Conservation (phyloP, 1,140 invertebrate species). For the Drosophila nasuta region DNA sequence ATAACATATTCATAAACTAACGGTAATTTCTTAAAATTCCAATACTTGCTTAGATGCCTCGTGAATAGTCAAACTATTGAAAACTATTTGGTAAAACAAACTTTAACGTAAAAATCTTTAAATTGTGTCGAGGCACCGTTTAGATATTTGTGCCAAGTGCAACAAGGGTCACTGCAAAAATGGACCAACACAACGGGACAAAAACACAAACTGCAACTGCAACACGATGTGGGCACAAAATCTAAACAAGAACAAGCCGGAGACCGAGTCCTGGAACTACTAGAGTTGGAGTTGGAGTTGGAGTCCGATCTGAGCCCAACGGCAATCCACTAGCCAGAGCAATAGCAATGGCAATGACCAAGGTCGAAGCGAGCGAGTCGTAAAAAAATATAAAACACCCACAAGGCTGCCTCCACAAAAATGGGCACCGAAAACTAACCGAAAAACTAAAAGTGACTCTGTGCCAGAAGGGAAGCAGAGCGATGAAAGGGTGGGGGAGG, state of each 20-base stretch:
- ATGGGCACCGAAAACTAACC: slow-evolving; percentile 77
- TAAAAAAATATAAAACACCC: slow-evolving; percentile 31
- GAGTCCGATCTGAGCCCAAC: slow-evolving; percentile 13
- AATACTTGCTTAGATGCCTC: too few species aligned
- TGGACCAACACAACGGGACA: slow-evolving; percentile 46
- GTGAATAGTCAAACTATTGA: too few species aligned
- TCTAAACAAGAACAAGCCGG: slow-evolving; percentile 69
- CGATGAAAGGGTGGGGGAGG: background rate
- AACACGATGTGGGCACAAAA: slow-evolving; percentile 59
- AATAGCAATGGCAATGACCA: slow-evolving; percentile 41
- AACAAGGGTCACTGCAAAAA: slow-evolving; percentile 49
- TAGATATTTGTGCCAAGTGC: slow-evolving; percentile 70
- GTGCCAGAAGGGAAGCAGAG: slow-evolving; percentile 7
- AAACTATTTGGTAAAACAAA: too few species aligned
- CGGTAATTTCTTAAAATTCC: too few species aligned
- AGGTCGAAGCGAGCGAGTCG: slow-evolving; percentile 58
- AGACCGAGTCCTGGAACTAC: background rate
- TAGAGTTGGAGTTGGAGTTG: slow-evolving; percentile 4
- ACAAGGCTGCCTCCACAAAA: slow-evolving; percentile 39
- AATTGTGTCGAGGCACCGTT: slow-evolving; percentile 15
- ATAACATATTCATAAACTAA: too few species aligned
- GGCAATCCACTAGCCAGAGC: background rate
- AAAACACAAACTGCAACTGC: slow-evolving; percentile 49
- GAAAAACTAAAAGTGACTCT: slow-evolving; percentile 79
- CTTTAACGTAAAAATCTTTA: slow-evolving; percentile 31